phyloP scores from a whole-genome alignment of 1,140 invertebrate genomes.

The Cyphomyrmex costatus region DNA sequence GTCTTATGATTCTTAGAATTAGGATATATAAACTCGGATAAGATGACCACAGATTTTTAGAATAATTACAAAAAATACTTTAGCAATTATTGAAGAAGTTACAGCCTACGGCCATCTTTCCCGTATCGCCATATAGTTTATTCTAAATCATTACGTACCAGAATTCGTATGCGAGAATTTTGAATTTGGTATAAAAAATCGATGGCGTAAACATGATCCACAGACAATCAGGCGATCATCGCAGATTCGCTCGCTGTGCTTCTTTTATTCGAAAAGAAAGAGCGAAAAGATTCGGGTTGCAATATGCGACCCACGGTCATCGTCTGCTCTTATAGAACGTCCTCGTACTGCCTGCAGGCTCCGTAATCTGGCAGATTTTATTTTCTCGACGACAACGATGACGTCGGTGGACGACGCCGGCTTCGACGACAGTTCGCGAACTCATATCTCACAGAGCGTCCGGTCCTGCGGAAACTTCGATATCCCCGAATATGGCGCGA shows the following conservation, averaged over 20 bases:
- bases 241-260: constrained; percentile 7
- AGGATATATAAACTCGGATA: no score
- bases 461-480: constrained; percentile 77
- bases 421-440: constrained; percentile 73
- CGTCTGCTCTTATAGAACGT: constrained; percentile 55
- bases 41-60: no score
- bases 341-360: constrained; percentile 54
- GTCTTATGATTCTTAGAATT: no score
- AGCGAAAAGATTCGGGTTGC: constrained; percentile 35
- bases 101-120: no score
- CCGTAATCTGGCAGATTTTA: constrained; percentile 76
- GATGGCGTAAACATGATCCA: not conserved
- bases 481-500: constrained; percentile 72
- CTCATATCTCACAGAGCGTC: constrained; percentile 74
- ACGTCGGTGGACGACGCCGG: constrained; percentile 35
- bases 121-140: no score
- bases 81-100: no score
- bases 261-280: not conserved
- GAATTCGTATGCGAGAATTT: not conserved
- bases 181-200: not conserved
- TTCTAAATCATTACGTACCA: no score
- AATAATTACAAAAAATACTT: no score
- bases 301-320: constrained; percentile 71
- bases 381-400: constrained; percentile 60
- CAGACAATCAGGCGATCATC: constrained; percentile 43